Conservation (phyloP, 2,888 invertebrate genomes). For the Drosophila atripex region DNA sequence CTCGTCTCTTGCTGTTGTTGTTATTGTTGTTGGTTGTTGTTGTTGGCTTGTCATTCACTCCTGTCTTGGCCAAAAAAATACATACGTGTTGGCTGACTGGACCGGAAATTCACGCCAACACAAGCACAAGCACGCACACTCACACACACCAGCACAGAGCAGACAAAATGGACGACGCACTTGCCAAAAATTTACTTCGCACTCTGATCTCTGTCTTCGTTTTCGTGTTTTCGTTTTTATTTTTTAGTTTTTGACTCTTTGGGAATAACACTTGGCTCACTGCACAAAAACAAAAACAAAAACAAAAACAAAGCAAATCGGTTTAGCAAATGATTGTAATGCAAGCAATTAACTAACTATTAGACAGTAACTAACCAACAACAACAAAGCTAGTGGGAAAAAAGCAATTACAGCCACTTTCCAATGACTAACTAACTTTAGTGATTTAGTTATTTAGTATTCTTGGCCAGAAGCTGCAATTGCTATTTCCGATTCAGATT, state of each 20-base stretch:
- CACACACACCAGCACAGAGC: conserved; percentile 3
- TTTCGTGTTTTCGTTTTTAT: background rate
- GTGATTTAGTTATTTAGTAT: conserved; percentile 1
- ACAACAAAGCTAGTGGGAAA: conserved; percentile 4
- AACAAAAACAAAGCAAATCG: conserved; percentile 30
- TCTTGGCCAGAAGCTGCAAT: too few relatives aligned
- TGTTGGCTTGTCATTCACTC: conserved; percentile 16
- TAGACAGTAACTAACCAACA: conserved; percentile 10
- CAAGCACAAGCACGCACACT: conserved; percentile 36
- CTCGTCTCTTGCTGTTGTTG: conserved; percentile 4
- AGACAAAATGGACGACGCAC: conserved; percentile 41
- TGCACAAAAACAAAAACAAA: conserved; percentile 40
- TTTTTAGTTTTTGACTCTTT: conserved; percentile 6
- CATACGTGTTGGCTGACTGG: conserved; percentile 49
- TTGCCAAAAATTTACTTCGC: background rate
- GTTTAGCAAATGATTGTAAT: conserved; percentile 33
- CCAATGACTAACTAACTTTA: background rate
- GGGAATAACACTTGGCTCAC: conserved; percentile 31
- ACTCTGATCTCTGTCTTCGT: background rate
- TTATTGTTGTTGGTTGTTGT: too few relatives aligned
- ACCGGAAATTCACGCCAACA: conserved; percentile 34
- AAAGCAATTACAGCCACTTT: conserved; percentile 2
- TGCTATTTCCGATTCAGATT: conserved; percentile 1
- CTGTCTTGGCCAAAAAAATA: conserved; percentile 57
- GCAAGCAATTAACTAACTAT: conserved; percentile 6